phyloP scores from a whole-genome alignment of 2,113 vertebrate species.

The Entomyzon cyanotis region DNA sequence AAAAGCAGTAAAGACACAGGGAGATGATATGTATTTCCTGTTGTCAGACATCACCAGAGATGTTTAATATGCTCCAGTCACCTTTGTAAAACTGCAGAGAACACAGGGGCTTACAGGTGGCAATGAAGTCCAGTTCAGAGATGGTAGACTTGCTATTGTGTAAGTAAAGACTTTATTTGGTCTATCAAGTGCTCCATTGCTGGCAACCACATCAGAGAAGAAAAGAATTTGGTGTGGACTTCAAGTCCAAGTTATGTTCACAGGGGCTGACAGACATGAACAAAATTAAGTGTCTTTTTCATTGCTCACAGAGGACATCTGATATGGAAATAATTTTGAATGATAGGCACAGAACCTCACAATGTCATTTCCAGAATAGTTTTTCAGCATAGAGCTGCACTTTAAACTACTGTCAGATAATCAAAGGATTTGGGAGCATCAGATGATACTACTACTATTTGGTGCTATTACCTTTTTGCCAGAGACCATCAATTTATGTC shows the following conservation, averaged over 20 bases:
- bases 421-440: background rate
- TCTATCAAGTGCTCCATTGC: background rate
- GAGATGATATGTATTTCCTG: background rate
- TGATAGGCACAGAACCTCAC: background rate
- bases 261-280: background rate
- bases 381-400: background rate
- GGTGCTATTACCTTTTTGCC: background rate
- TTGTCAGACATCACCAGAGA: background rate
- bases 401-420: background rate
- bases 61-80: background rate
- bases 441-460: background rate
- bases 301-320: background rate
- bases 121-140: background rate
- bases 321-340: constrained; percentile 38
- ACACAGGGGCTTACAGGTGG: background rate
- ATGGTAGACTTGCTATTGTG: background rate
- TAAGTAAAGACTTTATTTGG: background rate
- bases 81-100: background rate
- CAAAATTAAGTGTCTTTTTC: constrained; percentile 10
- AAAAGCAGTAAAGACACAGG: background rate
- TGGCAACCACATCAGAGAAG: background rate
- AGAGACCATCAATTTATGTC: background rate
- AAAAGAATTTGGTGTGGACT: background rate
- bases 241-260: background rate
- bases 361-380: background rate